Percentiles rank a stretch among this genome's conserved stretches.
Conservation (phyloP, 2,888 invertebrate species). For the Epinotia ramella region DNA sequence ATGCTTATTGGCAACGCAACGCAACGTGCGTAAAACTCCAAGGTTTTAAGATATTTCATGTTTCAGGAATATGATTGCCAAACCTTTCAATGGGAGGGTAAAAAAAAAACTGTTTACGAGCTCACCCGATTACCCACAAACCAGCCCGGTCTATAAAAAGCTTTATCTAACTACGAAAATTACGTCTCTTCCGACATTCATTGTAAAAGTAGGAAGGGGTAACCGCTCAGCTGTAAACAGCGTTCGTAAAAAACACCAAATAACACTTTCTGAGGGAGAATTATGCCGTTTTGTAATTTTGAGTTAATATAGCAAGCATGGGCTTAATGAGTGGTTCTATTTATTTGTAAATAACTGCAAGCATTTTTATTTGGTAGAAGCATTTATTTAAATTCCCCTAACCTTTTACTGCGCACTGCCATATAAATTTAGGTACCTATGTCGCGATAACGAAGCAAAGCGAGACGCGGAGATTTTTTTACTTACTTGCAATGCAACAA, state of each 20-base stretch:
- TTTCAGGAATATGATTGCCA: too few relatives aligned
- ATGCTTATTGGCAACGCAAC: too few relatives aligned
- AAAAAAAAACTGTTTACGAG: neutral
- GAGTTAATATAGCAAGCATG: neutral
- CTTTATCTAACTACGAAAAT: neutral
- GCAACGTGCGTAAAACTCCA: too few relatives aligned
- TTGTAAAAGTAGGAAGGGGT: conserved; percentile 24
- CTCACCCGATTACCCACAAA: conserved; percentile 2
- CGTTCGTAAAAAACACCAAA: conserved; percentile 52
- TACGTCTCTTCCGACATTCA: neutral
- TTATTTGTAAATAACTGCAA: neutral
- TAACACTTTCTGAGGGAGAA: conserved; percentile 48
- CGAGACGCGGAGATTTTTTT: too few relatives aligned
- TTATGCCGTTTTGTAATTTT: conserved; percentile 6
- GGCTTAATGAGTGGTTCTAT: conserved; percentile 6
- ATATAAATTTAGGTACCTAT: too few relatives aligned
- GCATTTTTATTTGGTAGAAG: neutral
- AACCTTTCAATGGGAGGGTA: neutral
- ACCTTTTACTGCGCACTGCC: too few relatives aligned
- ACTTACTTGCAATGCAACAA: too few relatives aligned
- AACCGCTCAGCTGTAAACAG: conserved; percentile 51
- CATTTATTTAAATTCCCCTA: too few relatives aligned
- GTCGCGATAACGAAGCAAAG: too few relatives aligned
- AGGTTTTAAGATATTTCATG: too few relatives aligned
- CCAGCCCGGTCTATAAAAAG: neutral